Percentiles rank a stretch among this genome's conserved stretches.
Evolutionary conservation across 2,888 invertebrate genomes (phyloP).

Genomic region (Dendrolimus pini): DNA sequence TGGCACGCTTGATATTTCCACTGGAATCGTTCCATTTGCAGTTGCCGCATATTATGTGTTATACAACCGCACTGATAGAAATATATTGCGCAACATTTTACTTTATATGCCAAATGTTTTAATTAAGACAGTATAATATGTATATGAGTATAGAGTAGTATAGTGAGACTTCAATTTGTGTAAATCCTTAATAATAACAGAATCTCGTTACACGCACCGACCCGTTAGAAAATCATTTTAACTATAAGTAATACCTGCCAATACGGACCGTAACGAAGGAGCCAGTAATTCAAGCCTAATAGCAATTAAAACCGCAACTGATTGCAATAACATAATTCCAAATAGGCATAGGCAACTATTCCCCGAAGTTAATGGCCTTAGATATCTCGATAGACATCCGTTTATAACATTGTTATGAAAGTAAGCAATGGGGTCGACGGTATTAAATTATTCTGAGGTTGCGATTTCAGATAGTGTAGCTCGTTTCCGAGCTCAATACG

Average conservation of each 20-base stretch:
- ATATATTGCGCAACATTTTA: not conserved
- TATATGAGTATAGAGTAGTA: too few relatives aligned
- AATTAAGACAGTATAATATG: too few relatives aligned
- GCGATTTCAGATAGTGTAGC: slow-evolving; percentile 23
- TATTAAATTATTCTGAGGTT: slow-evolving; percentile 30
- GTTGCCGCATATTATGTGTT: not conserved
- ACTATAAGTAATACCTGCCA: not conserved
- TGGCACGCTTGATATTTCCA: not conserved
- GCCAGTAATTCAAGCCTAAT: slow-evolving; percentile 7
- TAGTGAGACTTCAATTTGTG: not conserved
- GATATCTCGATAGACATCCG: slow-evolving; percentile 27
- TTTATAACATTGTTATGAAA: slow-evolving; percentile 29
- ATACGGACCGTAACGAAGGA: not conserved
- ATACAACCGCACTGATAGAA: not conserved
- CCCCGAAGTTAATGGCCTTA: slow-evolving; percentile 19
- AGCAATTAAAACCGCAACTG: slow-evolving; percentile 10
- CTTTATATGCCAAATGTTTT: not conserved
- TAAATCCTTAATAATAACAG: not conserved
- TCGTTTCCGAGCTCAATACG: slow-evolving; percentile 23
- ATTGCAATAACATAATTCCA: slow-evolving; percentile 9
- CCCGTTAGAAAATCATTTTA: not conserved
- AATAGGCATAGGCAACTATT: slow-evolving; percentile 7
- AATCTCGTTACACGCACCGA: not conserved
- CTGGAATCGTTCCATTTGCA: not conserved
- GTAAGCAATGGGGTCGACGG: slow-evolving; percentile 19